Percentiles rank a stretch among this genome's conserved stretches.
Conservation (phyloP, 2,113 vertebrate genomes). For the Cyprinus carpio region DNA sequence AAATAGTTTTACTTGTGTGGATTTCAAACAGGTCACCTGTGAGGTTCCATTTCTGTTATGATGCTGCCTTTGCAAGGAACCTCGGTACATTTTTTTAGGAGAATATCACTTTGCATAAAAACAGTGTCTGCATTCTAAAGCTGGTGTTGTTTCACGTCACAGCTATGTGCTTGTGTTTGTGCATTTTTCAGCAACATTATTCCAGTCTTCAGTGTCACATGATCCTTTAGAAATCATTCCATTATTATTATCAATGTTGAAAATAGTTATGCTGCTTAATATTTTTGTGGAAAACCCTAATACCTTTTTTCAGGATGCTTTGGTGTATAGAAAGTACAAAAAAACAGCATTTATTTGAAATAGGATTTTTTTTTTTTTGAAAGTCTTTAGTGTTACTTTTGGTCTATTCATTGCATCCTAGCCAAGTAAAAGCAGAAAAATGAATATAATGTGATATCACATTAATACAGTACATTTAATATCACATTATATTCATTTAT, state of each 20-base stretch:
- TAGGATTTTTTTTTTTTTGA: too few relatives aligned
- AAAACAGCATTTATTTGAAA: too few relatives aligned
- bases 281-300: too few relatives aligned
- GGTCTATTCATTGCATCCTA: too few relatives aligned
- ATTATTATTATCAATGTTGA: neutral
- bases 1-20: neutral
- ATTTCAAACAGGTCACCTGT: neutral
- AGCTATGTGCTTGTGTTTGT: conserved; percentile 12
- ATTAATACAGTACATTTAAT: too few relatives aligned
- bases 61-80: neutral
- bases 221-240: neutral
- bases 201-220: neutral
- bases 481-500: too few relatives aligned
- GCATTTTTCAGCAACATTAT: neutral
- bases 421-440: too few relatives aligned
- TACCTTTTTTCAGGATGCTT: too few relatives aligned
- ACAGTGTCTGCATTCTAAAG: neutral
- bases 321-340: too few relatives aligned
- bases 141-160: neutral
- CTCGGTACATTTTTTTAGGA: neutral
- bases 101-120: neutral
- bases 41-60: neutral
- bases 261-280: too few relatives aligned
- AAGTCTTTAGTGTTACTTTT: too few relatives aligned
- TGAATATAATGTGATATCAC: too few relatives aligned